Base-by-base conservation (phyloP, 1,140 invertebrate genomes). In the Lepidotrigona ventralis region DNA sequence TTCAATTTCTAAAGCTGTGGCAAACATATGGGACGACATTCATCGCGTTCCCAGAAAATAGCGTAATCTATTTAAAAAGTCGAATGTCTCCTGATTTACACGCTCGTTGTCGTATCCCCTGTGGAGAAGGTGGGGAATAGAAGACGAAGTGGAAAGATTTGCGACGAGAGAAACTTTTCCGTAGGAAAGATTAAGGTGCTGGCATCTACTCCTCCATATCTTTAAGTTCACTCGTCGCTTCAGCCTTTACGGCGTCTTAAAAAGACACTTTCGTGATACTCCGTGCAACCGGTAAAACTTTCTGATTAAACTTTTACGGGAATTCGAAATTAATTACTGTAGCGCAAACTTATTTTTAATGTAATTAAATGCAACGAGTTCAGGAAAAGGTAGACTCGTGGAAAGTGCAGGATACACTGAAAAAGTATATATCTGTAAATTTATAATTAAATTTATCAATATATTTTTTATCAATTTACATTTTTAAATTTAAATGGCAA, bases 221-320 rank as follows among this genome's bases (percentile, higher is more conserved):
- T 89, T 88, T 86, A 87, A 89, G 83, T 88, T 89, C 88, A 89
- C 88, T 89, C 88, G 85, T 89, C 88, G 88, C 83, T 83, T 79
- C 79, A 68, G 71, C 80, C 86, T 88, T 88, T 89, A 86, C 88
- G 54, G 84, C 84, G 53, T 75, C 84, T 88, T 88, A 87, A 88
- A 88, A 88, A 86, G 81, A 88, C 86, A 88, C 84, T 88, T 88
- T 81, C 74, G 53, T 46, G 85, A 86, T 85, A 76, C 54, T 51
- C 58, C 66, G 29, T 54, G 60, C 75, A 56, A 54, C 64, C 46
- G 26, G 53, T 58, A 68, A 85, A 88, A 88, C 87, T 88, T 88
- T 77, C 72, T 83, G 87, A 88, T 86, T 85, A 88, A 88, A 86
- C 86, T 88, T 88, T 88, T 86, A 88, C 68, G 73, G n/a, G 74